Conservation (phyloP, 2,113 vertebrate genomes). For the Periophthalmus modestus region DNA sequence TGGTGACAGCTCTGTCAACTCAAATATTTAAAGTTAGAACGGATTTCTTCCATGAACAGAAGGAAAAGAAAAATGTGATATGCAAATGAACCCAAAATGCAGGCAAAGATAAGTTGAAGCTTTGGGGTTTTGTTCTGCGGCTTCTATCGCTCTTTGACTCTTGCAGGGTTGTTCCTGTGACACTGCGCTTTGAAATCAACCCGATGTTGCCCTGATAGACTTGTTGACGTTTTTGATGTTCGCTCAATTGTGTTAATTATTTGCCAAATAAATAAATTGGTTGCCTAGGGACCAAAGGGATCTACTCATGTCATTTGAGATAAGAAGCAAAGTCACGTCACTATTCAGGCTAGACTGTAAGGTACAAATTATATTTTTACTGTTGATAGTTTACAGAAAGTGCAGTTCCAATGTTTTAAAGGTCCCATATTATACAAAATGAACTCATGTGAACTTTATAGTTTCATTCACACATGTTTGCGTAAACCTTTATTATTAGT, state of each 20-base stretch:
- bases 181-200: constrained; percentile 22
- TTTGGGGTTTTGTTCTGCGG: constrained; percentile 15
- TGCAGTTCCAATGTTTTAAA: too few species aligned
- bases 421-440: too few species aligned
- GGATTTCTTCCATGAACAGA: constrained; percentile 17
- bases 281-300: constrained; percentile 5
- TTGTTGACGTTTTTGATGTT: constrained; percentile 29
- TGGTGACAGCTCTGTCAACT: constrained; percentile 15
- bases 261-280: constrained; percentile 24
- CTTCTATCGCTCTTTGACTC: constrained; percentile 14
- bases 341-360: not conserved
- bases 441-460: too few species aligned
- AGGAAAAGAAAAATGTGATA: constrained; percentile 10
- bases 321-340: not conserved
- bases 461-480: too few species aligned
- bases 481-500: too few species aligned
- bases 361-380: not conserved
- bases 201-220: constrained; percentile 20
- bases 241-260: constrained; percentile 30
- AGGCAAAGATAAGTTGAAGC: constrained; percentile 26
- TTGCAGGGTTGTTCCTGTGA: not conserved
- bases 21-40: constrained; percentile 20
- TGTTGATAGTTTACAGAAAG: not conserved
- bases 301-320: constrained; percentile 6
- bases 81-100: constrained; percentile 26